A percentile compares a stretch with the other conserved stretches of the same genome.
Conservation (phyloP, 2,797 vertebrate species). For the Sphaeramia orbicularis region DNA sequence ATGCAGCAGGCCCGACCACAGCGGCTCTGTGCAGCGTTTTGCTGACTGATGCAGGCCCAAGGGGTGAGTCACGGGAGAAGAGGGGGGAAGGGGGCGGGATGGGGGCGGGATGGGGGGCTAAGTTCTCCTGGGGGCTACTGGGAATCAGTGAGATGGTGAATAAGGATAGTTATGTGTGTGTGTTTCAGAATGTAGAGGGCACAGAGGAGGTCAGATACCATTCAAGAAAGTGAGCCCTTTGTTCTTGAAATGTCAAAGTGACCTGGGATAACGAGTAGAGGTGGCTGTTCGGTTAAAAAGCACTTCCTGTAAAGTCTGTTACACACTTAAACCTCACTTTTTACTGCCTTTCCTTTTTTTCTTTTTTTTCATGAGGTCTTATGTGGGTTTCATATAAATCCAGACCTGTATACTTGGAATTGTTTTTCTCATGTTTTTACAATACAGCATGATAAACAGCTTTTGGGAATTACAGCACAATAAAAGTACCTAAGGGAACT, state of each 20-base stretch:
- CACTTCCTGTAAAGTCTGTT: neutral
- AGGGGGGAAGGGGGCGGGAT: slow-evolving; percentile 16
- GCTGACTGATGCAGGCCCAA: slow-evolving; percentile 81
- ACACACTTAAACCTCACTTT: slow-evolving; percentile 18
- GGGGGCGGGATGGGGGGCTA: slow-evolving; percentile 16
- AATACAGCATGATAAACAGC: slow-evolving; percentile 4
- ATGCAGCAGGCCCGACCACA: slow-evolving; percentile 73
- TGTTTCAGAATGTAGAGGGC: slow-evolving; percentile 25
- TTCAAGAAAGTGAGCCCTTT: slow-evolving; percentile 44
- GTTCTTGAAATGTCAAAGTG: slow-evolving; percentile 48
- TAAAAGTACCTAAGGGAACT: slow-evolving; percentile 48
- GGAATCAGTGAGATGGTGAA: slow-evolving; percentile 43
- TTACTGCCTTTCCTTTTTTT: too few relatives aligned
- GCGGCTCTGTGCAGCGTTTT: slow-evolving; percentile 61
- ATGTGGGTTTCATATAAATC: slow-evolving; percentile 34
- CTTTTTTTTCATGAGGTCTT: slow-evolving; percentile 27
- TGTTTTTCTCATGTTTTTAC: slow-evolving; percentile 32
- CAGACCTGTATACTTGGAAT: slow-evolving; percentile 1
- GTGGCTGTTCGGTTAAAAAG: slow-evolving; percentile 12
- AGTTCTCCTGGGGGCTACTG: slow-evolving; percentile 50
- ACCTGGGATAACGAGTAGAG: slow-evolving; percentile 10
- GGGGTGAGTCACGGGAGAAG: slow-evolving; percentile 78
- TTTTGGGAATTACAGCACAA: slow-evolving; percentile 42
- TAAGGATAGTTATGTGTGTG: slow-evolving; percentile 37
- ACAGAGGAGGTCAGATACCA: slow-evolving; percentile 32